phyloP scores from a whole-genome alignment of 2,797 vertebrate genomes.

The Okamejei kenojei region DNA sequence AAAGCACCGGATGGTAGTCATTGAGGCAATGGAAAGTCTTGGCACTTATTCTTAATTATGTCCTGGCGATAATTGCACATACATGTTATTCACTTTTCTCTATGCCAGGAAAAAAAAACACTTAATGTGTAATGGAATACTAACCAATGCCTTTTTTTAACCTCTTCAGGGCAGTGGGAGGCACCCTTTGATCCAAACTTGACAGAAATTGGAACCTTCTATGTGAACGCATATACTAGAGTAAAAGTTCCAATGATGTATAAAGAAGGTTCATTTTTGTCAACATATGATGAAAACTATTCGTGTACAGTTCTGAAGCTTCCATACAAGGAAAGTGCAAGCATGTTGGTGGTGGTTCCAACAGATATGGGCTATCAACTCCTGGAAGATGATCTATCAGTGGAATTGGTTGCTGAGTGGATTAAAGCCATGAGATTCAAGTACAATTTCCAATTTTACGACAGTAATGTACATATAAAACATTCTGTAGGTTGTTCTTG shows the following conservation, averaged over 20 bases:
- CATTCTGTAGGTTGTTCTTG: background rate
- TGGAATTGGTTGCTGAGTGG: conserved; percentile 67
- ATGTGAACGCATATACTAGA: conserved; percentile 72
- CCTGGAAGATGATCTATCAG: conserved; percentile 74
- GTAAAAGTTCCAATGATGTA: conserved; percentile 81
- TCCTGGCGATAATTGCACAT: background rate
- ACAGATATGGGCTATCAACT: conserved; percentile 64
- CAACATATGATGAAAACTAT: conserved; percentile 60
- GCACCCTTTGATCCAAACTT: conserved; percentile 62
- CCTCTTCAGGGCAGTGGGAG: conserved; percentile 68
- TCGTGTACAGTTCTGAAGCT: conserved; percentile 69
- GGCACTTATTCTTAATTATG: background rate
- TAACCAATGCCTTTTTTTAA: background rate
- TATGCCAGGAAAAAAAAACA: background rate
- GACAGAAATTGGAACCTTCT: conserved; percentile 65
- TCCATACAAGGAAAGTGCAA: conserved; percentile 67
- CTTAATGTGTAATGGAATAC: background rate
- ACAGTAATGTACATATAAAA: background rate
- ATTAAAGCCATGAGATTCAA: conserved; percentile 60
- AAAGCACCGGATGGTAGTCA: too few relatives aligned
- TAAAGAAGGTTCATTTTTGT: conserved; percentile 59
- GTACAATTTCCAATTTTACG: conserved; percentile 53
- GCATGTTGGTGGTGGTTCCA: conserved; percentile 77
- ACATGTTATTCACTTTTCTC: background rate
- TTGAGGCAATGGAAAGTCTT: background rate